A percentile compares a stretch with the other conserved stretches of the same genome.
Conservation (phyloP, 2,797 vertebrate genomes). For the Silurus aristotelis region DNA sequence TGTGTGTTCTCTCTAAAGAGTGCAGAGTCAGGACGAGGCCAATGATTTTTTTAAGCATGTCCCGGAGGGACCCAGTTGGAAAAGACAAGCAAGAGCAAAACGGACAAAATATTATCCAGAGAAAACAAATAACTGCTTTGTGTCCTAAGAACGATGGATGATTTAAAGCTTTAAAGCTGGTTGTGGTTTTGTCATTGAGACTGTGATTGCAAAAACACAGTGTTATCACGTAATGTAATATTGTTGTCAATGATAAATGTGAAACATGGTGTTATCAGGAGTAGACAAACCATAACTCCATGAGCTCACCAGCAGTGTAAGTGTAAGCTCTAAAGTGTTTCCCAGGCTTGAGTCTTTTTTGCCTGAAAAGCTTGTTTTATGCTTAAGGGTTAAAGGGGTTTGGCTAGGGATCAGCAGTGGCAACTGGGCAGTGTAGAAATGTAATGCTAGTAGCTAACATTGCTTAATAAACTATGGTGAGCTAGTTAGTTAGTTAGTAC, state of each 20-base stretch:
- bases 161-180: neutral
- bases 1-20: neutral
- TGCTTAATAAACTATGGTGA: neutral
- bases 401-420: too few relatives aligned
- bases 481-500: neutral
- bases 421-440: too few relatives aligned
- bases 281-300: neutral
- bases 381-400: too few relatives aligned
- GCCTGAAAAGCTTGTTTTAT: neutral
- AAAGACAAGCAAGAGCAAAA: slow-evolving; percentile 7
- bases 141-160: neutral
- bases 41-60: slow-evolving; percentile 15
- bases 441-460: too few relatives aligned
- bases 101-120: neutral
- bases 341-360: neutral
- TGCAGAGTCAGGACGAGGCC: neutral
- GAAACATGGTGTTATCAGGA: neutral
- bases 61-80: neutral
- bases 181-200: neutral
- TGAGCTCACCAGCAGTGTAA: neutral
- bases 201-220: neutral
- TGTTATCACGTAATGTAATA: neutral
- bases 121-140: neutral
- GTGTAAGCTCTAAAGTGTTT: neutral
- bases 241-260: too few relatives aligned